Percentiles rank a stretch among this genome's conserved stretches.
Evolutionary conservation across 2,113 vertebrate genomes (phyloP).

Genomic region (Egretta garzetta): DNA sequence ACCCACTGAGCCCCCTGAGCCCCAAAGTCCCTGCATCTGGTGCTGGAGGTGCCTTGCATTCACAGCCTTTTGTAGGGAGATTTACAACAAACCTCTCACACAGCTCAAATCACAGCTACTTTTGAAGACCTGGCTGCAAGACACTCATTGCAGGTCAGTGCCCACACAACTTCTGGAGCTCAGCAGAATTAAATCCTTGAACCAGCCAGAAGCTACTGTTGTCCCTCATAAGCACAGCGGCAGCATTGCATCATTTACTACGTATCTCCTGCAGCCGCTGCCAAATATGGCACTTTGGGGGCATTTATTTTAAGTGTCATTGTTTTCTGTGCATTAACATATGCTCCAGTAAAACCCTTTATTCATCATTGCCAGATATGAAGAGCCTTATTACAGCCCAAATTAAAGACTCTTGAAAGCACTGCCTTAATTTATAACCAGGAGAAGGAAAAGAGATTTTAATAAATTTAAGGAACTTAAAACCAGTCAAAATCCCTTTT

Average conservation of each 20-base stretch:
- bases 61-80: not conserved
- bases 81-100: not conserved
- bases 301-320: constrained; percentile 14
- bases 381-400: not conserved
- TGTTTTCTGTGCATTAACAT: constrained; percentile 22
- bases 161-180: not conserved
- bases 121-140: not conserved
- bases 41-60: not conserved
- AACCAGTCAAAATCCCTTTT: not conserved
- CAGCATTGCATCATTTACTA: not conserved
- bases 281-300: constrained; percentile 13
- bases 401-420: constrained; percentile 23
- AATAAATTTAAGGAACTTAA: not conserved
- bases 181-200: not conserved
- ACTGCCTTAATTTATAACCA: not conserved
- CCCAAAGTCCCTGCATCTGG: too few relatives aligned
- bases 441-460: not conserved
- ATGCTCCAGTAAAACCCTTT: constrained; percentile 21
- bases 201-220: not conserved
- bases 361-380: not conserved
- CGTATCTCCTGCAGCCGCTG: not conserved
- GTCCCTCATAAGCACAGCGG: not conserved
- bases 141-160: not conserved
- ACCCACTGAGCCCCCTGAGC: not conserved
- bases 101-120: not conserved